phyloP scores from a whole-genome alignment of 2,797 vertebrate genomes.

The Ateles fusciceps region DNA sequence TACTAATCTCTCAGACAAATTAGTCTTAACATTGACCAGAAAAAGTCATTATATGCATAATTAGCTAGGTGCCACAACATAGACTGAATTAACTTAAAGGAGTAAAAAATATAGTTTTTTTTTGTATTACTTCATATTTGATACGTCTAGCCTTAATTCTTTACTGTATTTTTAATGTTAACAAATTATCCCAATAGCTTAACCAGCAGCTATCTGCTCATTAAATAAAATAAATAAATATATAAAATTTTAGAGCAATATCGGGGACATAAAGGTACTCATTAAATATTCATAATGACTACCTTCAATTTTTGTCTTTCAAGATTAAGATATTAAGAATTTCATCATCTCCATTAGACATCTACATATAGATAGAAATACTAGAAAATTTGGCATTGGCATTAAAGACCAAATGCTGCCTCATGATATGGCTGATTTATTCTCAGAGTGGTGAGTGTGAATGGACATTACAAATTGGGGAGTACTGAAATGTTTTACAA shows the following conservation, averaged over 20 bases:
- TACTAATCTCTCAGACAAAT: constrained; percentile 80
- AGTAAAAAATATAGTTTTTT: constrained; percentile 45
- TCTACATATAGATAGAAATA: not conserved
- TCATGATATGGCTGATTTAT: not conserved
- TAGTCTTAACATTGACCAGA: constrained; percentile 77
- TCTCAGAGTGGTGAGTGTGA: not conserved
- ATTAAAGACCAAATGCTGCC: not conserved
- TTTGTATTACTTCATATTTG: constrained; percentile 21
- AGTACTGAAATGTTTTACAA: not conserved
- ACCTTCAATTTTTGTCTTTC: constrained; percentile 34
- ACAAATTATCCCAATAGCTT: constrained; percentile 42
- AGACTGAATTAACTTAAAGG: constrained; percentile 76
- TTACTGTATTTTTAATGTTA: constrained; percentile 54
- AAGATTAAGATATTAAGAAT: constrained; percentile 20
- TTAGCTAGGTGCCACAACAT: constrained; percentile 70
- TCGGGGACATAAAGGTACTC: not conserved
- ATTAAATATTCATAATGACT: constrained; percentile 39
- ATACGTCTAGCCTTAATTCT: constrained; percentile 64
- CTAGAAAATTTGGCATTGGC: not conserved
- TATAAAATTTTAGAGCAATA: not conserved
- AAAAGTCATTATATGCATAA: constrained; percentile 74
- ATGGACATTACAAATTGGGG: not conserved
- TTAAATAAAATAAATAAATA: constrained; percentile 37
- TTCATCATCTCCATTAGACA: not conserved
- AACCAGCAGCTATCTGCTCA: not conserved